phyloP scores from a whole-genome alignment of 2,797 vertebrate species.

The Phataginus tricuspis region DNA sequence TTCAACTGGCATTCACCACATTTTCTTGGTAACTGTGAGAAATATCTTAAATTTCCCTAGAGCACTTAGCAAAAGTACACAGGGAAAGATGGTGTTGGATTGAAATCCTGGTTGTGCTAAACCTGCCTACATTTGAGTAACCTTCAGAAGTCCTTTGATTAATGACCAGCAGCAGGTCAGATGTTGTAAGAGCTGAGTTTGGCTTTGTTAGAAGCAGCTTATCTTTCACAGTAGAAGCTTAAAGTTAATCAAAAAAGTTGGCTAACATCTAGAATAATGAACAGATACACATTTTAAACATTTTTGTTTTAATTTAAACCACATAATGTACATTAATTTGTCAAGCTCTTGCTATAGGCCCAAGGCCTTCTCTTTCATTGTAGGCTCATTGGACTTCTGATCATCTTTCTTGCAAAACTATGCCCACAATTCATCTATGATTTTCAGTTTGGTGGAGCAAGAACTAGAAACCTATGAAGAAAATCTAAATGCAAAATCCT shows the following conservation, averaged over 20 bases:
- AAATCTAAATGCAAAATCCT: conserved; percentile 27
- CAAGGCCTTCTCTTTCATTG: neutral
- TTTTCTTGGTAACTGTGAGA: neutral
- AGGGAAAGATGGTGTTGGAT: neutral
- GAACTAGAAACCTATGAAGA: neutral
- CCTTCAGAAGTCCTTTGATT: neutral
- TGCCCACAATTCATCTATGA: neutral
- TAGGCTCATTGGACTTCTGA: neutral
- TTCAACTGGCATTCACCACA: neutral
- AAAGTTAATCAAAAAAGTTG: neutral
- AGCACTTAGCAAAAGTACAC: neutral
- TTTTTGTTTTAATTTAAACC: conserved; percentile 19
- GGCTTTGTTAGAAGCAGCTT: neutral
- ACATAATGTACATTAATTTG: neutral
- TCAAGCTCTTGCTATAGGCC: neutral
- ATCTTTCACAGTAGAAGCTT: neutral
- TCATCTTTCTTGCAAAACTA: conserved; percentile 28
- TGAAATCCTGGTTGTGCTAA: neutral
- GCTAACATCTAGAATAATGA: neutral
- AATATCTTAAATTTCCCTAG: neutral
- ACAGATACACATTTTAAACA: neutral
- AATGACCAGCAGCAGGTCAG: neutral
- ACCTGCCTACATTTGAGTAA: neutral
- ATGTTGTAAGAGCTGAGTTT: neutral
- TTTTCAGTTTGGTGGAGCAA: conserved; percentile 13